Conservation (phyloP, 2,113 vertebrate genomes). For the Seriola aureovittata region DNA sequence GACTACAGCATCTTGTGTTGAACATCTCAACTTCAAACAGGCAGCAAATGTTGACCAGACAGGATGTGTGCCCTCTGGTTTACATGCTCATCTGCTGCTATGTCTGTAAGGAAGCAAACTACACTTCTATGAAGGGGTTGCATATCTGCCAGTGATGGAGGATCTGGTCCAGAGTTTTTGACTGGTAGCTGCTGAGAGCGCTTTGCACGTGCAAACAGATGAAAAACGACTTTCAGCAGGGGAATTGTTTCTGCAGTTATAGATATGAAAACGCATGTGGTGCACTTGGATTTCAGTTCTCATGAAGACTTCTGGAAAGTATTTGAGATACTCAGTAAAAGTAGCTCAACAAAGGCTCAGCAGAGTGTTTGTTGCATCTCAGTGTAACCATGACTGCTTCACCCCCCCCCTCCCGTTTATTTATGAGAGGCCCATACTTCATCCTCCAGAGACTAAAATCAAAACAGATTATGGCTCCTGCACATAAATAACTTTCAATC, state of each 20-base stretch:
- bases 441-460: slow-evolving; percentile 8
- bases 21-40: background rate
- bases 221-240: slow-evolving; percentile 44
- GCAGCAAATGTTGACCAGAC: background rate
- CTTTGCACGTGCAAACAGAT: slow-evolving; percentile 8
- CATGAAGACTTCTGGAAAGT: slow-evolving; percentile 37
- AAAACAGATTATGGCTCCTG: background rate
- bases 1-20: background rate
- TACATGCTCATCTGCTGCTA: background rate
- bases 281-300: slow-evolving; percentile 34
- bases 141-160: slow-evolving; percentile 7
- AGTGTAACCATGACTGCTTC: background rate
- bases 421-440: slow-evolving; percentile 22
- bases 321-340: slow-evolving; percentile 10
- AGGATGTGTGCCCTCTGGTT: background rate
- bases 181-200: background rate
- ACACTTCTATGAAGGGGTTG: background rate
- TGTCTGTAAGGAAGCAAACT: slow-evolving; percentile 14
- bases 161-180: slow-evolving; percentile 18
- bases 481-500: background rate
- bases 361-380: slow-evolving; percentile 21
- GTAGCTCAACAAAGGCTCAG: slow-evolving; percentile 11
- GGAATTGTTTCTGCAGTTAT: background rate
- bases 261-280: slow-evolving; percentile 25
- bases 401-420: background rate